Evolutionary conservation across 2,113 vertebrate genomes (phyloP).

Genomic region (Pogona vitticeps): DNA sequence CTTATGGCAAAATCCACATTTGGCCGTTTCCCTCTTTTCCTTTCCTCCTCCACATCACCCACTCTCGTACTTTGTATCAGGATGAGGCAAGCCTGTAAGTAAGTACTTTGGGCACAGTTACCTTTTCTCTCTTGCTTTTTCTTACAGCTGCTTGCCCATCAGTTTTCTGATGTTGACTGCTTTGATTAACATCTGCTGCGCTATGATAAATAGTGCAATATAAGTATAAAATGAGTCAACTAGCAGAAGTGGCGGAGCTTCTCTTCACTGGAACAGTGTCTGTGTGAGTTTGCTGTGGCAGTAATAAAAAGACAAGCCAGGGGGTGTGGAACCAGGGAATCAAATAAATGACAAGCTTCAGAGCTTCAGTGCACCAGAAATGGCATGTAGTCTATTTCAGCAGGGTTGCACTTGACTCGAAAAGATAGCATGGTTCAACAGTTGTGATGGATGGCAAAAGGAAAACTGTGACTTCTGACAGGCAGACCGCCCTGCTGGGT

Average conservation of each 20-base stretch:
- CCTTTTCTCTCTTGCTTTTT: conserved; percentile 5
- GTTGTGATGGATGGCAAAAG: background rate
- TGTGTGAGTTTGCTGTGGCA: background rate
- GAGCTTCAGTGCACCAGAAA: background rate
- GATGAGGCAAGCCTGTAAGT: background rate
- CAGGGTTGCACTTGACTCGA: background rate
- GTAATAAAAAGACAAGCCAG: background rate
- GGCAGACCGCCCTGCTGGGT: background rate
- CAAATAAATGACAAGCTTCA: conserved; percentile 17
- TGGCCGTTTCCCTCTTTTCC: conserved; percentile 39
- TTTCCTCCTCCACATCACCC: background rate
- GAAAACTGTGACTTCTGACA: background rate
- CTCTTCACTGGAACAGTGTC: background rate
- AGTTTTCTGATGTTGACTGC: background rate
- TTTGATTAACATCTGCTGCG: background rate
- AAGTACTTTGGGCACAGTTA: conserved; percentile 21
- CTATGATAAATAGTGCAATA: background rate
- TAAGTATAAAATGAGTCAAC: background rate
- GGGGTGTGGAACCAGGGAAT: background rate
- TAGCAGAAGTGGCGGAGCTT: background rate
- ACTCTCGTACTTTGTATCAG: conserved; percentile 16
- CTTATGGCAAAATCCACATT: conserved; percentile 3
- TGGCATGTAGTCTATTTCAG: conserved; percentile 9
- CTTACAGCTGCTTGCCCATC: background rate
- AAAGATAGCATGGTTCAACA: background rate